Evolutionary conservation across 2,113 vertebrate species (phyloP).

Genomic region (Bambusicola thoracicus): DNA sequence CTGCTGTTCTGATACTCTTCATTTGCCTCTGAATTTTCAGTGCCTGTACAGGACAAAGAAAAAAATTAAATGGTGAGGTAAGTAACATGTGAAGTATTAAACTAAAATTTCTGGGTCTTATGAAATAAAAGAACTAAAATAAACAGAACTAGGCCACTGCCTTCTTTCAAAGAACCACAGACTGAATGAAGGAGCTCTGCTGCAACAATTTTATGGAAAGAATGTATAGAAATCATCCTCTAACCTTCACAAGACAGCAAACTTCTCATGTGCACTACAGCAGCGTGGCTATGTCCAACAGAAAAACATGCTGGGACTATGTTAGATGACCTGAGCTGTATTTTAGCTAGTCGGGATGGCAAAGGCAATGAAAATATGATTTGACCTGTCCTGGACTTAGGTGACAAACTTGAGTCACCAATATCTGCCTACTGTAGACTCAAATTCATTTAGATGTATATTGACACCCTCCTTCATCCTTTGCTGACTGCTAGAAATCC

Average conservation of each 20-base stretch:
- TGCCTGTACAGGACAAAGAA: slow-evolving; percentile 66
- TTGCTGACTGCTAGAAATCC: not conserved
- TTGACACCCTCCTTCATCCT: not conserved
- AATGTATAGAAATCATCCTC: not conserved
- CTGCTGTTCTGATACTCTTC: slow-evolving; percentile 79
- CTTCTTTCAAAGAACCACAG: rapidly evolving
- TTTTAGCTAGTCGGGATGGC: not conserved
- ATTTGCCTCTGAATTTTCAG: slow-evolving; percentile 79
- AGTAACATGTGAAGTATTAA: rapidly evolving
- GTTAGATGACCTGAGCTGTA: not conserved
- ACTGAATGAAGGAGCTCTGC: not conserved
- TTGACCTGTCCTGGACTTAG: not conserved
- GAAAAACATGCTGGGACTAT: not conserved
- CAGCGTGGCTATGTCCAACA: not conserved
- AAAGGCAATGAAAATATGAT: not conserved
- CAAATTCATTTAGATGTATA: not conserved
- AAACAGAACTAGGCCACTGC: not conserved
- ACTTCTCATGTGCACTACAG: not conserved
- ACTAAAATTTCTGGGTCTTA: not conserved
- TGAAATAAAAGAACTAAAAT: not conserved
- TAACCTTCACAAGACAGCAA: not conserved
- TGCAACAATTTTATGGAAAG: not conserved
- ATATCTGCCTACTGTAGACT: not conserved
- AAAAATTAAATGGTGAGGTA: not conserved
- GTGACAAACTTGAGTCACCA: rapidly evolving